Evolutionary conservation across 2,113 vertebrate genomes (phyloP).

Genomic region (Phainopepla nitens): DNA sequence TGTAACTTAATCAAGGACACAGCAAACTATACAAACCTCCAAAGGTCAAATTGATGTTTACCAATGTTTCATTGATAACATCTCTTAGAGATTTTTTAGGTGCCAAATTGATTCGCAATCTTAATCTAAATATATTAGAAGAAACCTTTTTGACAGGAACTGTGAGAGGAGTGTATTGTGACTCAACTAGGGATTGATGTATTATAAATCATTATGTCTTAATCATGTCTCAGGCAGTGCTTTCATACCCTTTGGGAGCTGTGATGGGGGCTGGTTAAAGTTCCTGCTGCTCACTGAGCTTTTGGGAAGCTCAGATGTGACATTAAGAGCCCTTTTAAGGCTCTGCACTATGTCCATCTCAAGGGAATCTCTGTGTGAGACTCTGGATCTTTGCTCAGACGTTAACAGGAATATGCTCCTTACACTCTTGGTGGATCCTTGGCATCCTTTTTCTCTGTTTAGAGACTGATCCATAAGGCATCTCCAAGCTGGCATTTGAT

Average conservation of each 20-base stretch:
- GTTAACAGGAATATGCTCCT: background rate
- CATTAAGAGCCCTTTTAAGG: background rate
- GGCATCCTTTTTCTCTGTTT: background rate
- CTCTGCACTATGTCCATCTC: background rate
- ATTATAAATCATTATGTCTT: conserved; percentile 7
- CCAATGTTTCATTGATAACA: background rate
- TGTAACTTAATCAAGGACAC: background rate
- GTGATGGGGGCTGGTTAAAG: background rate
- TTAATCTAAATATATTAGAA: background rate
- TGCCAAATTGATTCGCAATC: background rate
- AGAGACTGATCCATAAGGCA: background rate
- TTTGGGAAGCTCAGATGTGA: background rate
- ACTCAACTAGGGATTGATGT: background rate
- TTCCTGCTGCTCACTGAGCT: background rate
- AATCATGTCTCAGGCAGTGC: background rate
- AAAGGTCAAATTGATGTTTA: background rate
- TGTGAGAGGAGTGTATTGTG: background rate
- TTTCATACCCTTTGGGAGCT: background rate
- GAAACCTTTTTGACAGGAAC: background rate
- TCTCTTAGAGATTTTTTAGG: background rate
- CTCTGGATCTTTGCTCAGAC: background rate
- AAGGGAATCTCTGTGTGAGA: background rate
- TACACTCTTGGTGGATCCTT: background rate
- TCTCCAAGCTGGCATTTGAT: background rate
- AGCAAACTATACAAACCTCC: background rate